A percentile compares a stretch with the other conserved stretches of the same genome.
phyloP scores from a whole-genome alignment of 2,888 invertebrate genomes.

The Micoletzkya japonica region DNA sequence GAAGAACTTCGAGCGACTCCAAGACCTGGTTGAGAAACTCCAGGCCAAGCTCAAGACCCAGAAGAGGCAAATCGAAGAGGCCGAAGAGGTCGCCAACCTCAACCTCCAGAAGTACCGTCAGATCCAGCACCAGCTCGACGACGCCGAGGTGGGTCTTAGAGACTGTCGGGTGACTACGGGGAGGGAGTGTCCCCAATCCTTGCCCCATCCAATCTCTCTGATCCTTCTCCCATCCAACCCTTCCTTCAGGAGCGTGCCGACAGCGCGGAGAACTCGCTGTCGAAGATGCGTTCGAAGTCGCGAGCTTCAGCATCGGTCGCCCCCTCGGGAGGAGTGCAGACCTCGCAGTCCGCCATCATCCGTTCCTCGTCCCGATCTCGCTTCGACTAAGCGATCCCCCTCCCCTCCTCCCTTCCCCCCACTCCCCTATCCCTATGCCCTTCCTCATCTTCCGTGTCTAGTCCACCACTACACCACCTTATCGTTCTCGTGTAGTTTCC shows the following conservation, averaged over 20 bases:
- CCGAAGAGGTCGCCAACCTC: conserved; percentile 66
- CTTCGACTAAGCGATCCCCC: conserved; percentile 9
- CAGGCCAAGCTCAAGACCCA: conserved; percentile 69
- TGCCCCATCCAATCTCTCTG: not conserved
- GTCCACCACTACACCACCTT: too few relatives aligned
- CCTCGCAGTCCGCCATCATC: conserved; percentile 57
- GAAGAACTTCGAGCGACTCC: conserved; percentile 67
- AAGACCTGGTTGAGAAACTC: conserved; percentile 68
- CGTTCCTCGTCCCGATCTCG: conserved; percentile 57
- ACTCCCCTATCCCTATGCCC: too few relatives aligned
- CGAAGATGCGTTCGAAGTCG: conserved; percentile 65
- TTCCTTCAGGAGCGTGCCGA: conserved; percentile 65
- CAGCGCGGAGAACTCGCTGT: conserved; percentile 66
- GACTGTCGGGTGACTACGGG: not conserved
- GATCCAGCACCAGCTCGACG: conserved; percentile 68
- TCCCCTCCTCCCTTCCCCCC: not conserved
- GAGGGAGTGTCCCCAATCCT: not conserved
- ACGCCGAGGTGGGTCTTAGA: conserved; percentile 63
- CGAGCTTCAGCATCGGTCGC: conserved; percentile 43
- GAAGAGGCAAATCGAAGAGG: conserved; percentile 69
- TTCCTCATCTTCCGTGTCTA: too few relatives aligned
- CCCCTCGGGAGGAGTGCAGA: conserved; percentile 46
- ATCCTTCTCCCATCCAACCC: not conserved
- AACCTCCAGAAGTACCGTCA: conserved; percentile 69
- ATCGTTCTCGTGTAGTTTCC: too few relatives aligned